Evolutionary conservation across 2,888 invertebrate genomes (phyloP), one percentile per base, ranked within the genome.

Genomic region (Morpho achilles): DNA sequence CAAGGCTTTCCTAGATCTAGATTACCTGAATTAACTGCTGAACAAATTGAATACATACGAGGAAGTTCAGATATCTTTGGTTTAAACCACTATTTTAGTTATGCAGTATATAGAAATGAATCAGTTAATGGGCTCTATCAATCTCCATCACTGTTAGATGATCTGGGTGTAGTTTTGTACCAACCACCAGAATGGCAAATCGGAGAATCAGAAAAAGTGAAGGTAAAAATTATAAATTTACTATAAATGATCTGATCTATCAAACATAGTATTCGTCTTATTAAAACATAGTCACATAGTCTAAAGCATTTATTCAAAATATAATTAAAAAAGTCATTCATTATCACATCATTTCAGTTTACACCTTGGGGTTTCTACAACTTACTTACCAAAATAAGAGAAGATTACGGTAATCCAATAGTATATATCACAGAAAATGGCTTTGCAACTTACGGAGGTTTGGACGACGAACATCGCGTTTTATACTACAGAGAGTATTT

Each of bases 11-110:
- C 69, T 0, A 65, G 76, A 39, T 91, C 91, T 0, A 73, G 91
- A 16, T 70, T 92, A 9, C 91, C 91, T 1, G 73, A 72, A 48
- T 90, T 92, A 59, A 83, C 86, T 0, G 61, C 70, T 8, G 79
- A 83, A 57, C 88, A 91, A 77, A 65, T 77, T 9, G 69, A 72
- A 1, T 74, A 74, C 48, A 64, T 82, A 3, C 73, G 68, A 53
- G 83, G 81, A 40, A 69, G 75, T 8, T 69, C 77, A 0, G 83
- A 83, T 59, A 77, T 76, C 63, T 74, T 78, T 9, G 78, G 94
- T 5, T 73, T 95, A 5, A 95, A 95, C 69, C 91, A 93, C 62
- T 96, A 95, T 73, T 91, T 92, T 0, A 77, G 91, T 1, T 74
- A 3, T 0, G 32, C 65, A 0, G 67, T 72, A 7, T 75, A 74